Conservation (phyloP, 1,140 invertebrate genomes). For the Holcopasites calliopsidis region DNA sequence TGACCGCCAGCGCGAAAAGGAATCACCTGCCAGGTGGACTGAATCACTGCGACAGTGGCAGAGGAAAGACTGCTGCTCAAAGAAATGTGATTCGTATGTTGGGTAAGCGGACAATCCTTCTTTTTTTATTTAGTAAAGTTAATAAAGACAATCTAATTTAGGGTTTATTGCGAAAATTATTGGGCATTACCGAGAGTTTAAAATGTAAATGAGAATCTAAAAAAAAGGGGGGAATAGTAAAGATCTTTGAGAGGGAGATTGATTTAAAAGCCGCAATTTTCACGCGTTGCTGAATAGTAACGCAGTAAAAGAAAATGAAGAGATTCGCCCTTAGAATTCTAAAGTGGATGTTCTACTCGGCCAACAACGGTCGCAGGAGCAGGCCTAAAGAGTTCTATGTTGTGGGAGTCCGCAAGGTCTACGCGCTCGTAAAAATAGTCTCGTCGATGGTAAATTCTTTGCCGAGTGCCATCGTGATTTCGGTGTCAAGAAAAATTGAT, state of each 20-base stretch:
- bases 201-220: no score
- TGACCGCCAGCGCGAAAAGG: constrained; percentile 77
- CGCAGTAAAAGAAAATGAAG: no score
- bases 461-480: neutral
- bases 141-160: neutral
- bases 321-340: neutral
- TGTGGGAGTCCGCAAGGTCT: neutral
- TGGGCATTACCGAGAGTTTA: no score
- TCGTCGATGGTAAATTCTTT: constrained; percentile 7
- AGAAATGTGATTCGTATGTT: constrained; percentile 85
- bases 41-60: constrained; percentile 67
- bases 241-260: no score
- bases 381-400: neutral
- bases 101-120: constrained; percentile 77
- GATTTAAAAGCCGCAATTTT: no score
- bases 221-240: neutral
- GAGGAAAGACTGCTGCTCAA: constrained; percentile 75
- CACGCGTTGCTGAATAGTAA: neutral
- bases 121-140: neutral
- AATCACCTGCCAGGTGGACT: constrained; percentile 64
- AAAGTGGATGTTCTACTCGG: neutral
- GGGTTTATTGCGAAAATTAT: neutral
- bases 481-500: neutral
- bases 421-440: constrained; percentile 14
- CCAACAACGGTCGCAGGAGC: neutral